Percentiles rank a stretch among this genome's conserved stretches.
Conservation (phyloP, 1,140 invertebrate genomes). For the Cherax quadricarinatus region DNA sequence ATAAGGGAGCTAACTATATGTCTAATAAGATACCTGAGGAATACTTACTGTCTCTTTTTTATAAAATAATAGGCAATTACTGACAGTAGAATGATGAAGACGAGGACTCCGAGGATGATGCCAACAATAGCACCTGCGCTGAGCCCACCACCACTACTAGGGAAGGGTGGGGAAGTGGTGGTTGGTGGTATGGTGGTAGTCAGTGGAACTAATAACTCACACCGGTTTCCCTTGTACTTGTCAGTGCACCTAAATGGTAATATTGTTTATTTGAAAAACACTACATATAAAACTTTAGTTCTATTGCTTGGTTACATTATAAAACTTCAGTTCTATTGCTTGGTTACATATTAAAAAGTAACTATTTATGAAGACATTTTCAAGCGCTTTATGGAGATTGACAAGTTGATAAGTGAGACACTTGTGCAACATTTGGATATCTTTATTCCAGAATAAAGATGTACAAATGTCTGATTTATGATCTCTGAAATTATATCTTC, state of each 20-base stretch:
- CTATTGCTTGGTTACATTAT: no score
- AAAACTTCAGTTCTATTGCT: no score
- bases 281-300: no score
- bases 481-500: no score
- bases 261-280: not conserved
- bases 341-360: no score
- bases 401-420: no score
- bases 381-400: no score
- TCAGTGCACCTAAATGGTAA: slow-evolving; percentile 18
- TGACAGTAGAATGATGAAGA: slow-evolving; percentile 12
- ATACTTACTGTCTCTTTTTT: slow-evolving; percentile 49
- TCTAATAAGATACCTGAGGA: not conserved
- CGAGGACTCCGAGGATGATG: slow-evolving; percentile 39
- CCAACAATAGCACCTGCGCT: slow-evolving; percentile 37
- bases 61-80: slow-evolving; percentile 32
- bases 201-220: slow-evolving; percentile 7
- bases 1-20: no score
- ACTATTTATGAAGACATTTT: no score
- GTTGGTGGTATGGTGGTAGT: not conserved
- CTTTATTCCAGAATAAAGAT: no score
- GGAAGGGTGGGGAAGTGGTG: not conserved
- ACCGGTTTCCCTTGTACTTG: slow-evolving; percentile 42
- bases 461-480: no score
- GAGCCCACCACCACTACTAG: not conserved
- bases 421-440: no score